Evolutionary conservation across 2,113 vertebrate species (phyloP).

Genomic region (Colinus virginianus): DNA sequence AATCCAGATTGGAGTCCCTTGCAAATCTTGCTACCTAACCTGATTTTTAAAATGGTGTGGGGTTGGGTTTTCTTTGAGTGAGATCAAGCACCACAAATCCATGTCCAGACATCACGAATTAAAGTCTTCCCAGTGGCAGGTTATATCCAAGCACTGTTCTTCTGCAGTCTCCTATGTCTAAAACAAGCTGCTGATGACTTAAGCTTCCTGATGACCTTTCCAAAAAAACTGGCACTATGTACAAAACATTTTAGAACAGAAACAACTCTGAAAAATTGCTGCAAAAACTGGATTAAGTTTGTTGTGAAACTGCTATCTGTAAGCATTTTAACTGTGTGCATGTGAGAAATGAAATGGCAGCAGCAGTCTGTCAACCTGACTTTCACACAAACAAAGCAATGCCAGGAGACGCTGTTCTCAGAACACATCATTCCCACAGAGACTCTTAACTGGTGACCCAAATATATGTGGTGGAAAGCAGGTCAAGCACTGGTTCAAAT

Average conservation of each 20-base stretch:
- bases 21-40: background rate
- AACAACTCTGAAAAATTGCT: background rate
- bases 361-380: background rate
- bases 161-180: background rate
- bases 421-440: background rate
- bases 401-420: background rate
- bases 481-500: background rate
- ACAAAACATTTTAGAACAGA: background rate
- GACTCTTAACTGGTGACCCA: background rate
- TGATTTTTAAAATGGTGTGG: background rate
- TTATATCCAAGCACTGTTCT: background rate
- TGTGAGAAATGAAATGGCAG: background rate
- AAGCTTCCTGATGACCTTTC: background rate
- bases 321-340: background rate
- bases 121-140: background rate
- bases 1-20: background rate
- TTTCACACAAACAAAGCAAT: background rate
- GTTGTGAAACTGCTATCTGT: background rate
- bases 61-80: rapidly evolving
- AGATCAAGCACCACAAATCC: background rate
- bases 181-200: background rate
- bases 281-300: background rate
- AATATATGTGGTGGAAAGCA: background rate
- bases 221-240: background rate
- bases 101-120: background rate